phyloP scores from a whole-genome alignment of 1,140 invertebrate genomes.

The Euura lappo region DNA sequence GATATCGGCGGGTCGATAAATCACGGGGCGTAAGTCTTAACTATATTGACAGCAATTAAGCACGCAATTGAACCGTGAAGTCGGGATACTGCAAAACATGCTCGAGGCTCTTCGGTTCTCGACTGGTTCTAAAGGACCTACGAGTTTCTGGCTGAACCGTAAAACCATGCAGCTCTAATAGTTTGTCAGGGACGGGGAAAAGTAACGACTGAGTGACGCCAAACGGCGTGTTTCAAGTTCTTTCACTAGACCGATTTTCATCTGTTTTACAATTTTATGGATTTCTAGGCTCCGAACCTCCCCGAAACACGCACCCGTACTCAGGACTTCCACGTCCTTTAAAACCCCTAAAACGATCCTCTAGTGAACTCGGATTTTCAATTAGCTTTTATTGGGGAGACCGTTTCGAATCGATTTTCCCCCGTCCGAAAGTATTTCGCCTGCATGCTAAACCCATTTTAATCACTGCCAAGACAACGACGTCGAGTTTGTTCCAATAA shows the following conservation, averaged over 20 bases:
- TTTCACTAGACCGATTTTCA: slow-evolving; percentile 4
- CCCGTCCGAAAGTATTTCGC: not conserved
- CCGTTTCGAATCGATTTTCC: not conserved
- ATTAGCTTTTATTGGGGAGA: slow-evolving; percentile 8
- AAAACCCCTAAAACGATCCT: not conserved
- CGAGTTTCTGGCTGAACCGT: not conserved
- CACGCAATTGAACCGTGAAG: slow-evolving; percentile 18
- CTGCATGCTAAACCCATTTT: too few relatives aligned
- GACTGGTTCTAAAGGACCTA: not conserved
- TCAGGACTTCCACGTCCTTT: slow-evolving; percentile 3
- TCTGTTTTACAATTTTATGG: slow-evolving; percentile 14
- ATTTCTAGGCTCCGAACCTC: not conserved
- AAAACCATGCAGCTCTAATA: not conserved
- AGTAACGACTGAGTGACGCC: slow-evolving; percentile 10
- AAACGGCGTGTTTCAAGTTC: not conserved
- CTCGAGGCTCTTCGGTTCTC: not conserved
- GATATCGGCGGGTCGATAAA: not conserved
- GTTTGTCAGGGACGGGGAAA: not conserved
- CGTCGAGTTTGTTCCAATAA: too few relatives aligned
- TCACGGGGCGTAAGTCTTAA: not conserved
- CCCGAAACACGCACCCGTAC: not conserved
- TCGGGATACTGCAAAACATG: slow-evolving; percentile 9
- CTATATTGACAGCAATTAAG: slow-evolving; percentile 15
- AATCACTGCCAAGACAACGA: too few relatives aligned
- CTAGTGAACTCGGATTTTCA: slow-evolving; percentile 1